These are phyloP conservation scores for Halcyon senegalensis DNA, from an alignment of 2,113 vertebrate genomes.

Conservation along the genomic window DNA sequence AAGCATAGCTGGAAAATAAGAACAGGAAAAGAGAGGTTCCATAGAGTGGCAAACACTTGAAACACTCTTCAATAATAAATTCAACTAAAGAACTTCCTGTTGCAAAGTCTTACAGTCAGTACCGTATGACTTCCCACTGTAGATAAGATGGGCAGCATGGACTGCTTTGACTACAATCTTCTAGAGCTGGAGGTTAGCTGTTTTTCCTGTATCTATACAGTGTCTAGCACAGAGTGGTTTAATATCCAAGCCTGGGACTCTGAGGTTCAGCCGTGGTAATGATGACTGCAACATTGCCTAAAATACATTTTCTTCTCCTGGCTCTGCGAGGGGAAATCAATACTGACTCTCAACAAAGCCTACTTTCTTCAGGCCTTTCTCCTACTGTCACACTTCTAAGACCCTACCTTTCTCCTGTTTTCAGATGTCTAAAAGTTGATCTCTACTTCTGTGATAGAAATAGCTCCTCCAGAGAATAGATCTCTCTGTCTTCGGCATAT, in stretches of 20 bases:
- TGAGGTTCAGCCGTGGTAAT: neutral
- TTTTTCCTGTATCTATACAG: neutral
- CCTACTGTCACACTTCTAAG: neutral
- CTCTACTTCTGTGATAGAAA: neutral
- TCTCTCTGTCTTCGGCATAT: neutral
- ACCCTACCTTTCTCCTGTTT: neutral
- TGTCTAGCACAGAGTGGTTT: neutral
- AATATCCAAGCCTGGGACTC: neutral
- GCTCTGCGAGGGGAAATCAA: neutral
- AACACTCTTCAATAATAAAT: neutral
- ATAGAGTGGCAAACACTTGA: neutral
- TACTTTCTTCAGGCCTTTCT: neutral
- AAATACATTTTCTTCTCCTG: neutral
- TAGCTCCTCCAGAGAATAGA: neutral
- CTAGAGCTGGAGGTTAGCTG: neutral
- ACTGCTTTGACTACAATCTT: neutral
- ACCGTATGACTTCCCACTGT: neutral
- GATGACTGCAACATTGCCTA: neutral
- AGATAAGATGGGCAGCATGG: neutral
- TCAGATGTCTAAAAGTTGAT: neutral
- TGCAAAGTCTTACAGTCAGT: neutral
- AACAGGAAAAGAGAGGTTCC: neutral
- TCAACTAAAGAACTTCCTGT: neutral
- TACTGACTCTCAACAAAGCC: neutral
- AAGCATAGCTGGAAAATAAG: slow-evolving; percentile 74